phyloP scores from a whole-genome alignment of 2,888 invertebrate species.

The Macrosoma leucophasiata region DNA sequence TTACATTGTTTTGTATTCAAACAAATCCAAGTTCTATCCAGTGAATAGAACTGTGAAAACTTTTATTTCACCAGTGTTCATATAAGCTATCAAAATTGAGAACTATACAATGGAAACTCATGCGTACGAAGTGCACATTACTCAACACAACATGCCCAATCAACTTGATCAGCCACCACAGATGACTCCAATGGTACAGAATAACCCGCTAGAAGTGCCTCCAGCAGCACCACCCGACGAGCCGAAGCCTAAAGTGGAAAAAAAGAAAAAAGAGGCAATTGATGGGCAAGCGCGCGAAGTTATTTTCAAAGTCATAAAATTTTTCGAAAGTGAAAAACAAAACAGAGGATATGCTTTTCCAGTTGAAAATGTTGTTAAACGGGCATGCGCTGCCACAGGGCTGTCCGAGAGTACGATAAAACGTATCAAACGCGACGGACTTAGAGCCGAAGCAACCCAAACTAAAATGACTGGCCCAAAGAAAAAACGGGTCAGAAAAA shows the following conservation, averaged over 20 bases:
- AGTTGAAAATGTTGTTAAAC: constrained; percentile 63
- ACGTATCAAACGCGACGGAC: constrained; percentile 59
- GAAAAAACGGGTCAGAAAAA: constrained; percentile 62
- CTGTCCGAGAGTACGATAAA: constrained; percentile 65
- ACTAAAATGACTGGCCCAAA: constrained; percentile 65
- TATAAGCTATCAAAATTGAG: constrained; percentile 12
- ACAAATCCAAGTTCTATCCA: constrained; percentile 9
- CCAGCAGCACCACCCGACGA: constrained; percentile 19
- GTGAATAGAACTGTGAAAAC: constrained; percentile 8
- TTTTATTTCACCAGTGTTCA: neutral
- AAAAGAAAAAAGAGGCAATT: constrained; percentile 66
- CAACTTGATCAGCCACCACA: constrained; percentile 13
- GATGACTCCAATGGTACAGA: constrained; percentile 9
- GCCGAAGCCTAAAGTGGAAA: constrained; percentile 44
- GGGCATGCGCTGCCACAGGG: constrained; percentile 64
- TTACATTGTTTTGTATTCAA: constrained; percentile 14
- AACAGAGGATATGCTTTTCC: constrained; percentile 65
- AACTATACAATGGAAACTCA: constrained; percentile 25
- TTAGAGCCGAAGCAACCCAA: constrained; percentile 60
- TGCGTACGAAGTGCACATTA: constrained; percentile 24
- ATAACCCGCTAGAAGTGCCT: constrained; percentile 16
- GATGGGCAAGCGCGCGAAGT: constrained; percentile 66
- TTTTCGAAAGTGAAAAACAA: constrained; percentile 68
- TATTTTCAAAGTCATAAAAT: constrained; percentile 64
- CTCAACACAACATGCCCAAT: constrained; percentile 17